These are phyloP conservation scores for Nemapogon koenigi DNA, from an alignment of 2,888 invertebrate genomes.

Conservation along the genomic window DNA sequence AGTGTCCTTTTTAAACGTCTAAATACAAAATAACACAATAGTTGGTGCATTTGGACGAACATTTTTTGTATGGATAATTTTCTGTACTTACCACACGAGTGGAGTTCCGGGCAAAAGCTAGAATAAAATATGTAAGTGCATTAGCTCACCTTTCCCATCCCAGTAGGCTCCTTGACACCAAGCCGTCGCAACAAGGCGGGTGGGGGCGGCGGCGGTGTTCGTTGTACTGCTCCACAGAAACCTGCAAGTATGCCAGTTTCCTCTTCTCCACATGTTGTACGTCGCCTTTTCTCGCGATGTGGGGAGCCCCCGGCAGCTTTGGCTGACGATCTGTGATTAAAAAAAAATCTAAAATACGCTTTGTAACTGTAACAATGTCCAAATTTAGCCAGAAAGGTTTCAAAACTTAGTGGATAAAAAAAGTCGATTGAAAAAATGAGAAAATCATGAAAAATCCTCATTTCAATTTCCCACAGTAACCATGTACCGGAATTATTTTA, in stretches of 20 bases:
- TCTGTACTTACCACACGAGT: no score
- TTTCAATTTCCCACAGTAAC: no score
- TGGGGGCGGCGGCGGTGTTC: conserved; percentile 79
- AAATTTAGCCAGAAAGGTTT: not conserved
- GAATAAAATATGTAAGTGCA: no score
- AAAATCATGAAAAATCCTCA: no score
- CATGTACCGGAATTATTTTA: no score
- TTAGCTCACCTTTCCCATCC: conserved; percentile 83
- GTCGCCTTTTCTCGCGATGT: conserved; percentile 67
- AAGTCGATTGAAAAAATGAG: no score
- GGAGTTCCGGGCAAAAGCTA: no score
- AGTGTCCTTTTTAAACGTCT: no score
- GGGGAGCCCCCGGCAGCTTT: conserved; percentile 65
- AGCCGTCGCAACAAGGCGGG: conserved; percentile 77
- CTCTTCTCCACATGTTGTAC: conserved; percentile 53
- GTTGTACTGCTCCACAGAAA: conserved; percentile 75
- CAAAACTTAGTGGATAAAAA: no score
- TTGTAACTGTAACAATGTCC: conserved; percentile 8
- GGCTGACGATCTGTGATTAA: conserved; percentile 48
- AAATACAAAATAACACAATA: no score
- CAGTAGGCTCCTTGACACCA: conserved; percentile 79
- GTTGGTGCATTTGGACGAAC: no score
- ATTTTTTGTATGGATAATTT: no score
- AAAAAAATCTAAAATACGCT: conserved; percentile 28
- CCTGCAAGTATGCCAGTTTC: conserved; percentile 52